Percentiles rank a stretch among this genome's conserved stretches.
These are phyloP conservation scores for Trilocha varians DNA, from an alignment of 2,888 invertebrate genomes.

Conservation along the genomic window DNA sequence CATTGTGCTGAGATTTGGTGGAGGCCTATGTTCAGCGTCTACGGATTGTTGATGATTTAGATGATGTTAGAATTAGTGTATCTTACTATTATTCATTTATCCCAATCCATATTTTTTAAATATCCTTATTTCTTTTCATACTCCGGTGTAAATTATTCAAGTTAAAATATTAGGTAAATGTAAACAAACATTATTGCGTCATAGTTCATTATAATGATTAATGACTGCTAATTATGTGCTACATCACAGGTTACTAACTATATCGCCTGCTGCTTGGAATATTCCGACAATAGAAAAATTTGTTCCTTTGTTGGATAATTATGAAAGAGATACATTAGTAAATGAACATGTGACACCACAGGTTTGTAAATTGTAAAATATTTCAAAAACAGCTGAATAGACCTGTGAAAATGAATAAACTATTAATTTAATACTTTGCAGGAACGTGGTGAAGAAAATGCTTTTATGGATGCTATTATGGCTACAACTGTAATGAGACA, in stretches of 20 bases:
- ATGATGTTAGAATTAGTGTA: no score
- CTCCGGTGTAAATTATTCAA: no score
- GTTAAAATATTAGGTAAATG: no score
- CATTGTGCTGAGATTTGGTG: no score
- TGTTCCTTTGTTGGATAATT: conserved; percentile 86
- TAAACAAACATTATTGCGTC: no score
- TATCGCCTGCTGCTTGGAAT: conserved; percentile 75
- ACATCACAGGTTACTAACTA: conserved; percentile 75
- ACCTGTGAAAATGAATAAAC: background rate
- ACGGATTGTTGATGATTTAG: no score
- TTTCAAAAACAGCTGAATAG: no score
- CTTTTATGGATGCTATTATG: conserved; percentile 84
- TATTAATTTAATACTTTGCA: conserved; percentile 25
- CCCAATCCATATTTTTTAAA: no score
- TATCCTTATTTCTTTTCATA: no score
- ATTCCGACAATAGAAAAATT: conserved; percentile 84
- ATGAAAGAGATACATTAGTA: conserved; percentile 80
- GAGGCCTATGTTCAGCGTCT: no score
- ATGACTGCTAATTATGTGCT: conserved; percentile 14
- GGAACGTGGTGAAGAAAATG: conserved; percentile 84
- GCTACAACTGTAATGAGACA: conserved; percentile 83
- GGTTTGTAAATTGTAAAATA: conserved; percentile 34
- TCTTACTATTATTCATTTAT: no score
- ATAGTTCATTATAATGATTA: no score
- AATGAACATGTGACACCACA: conserved; percentile 83